A percentile compares a stretch with the other conserved stretches of the same genome.
Evolutionary conservation across 1,140 invertebrate genomes (phyloP).

Genomic region (Gryllus bimaculatus): DNA sequence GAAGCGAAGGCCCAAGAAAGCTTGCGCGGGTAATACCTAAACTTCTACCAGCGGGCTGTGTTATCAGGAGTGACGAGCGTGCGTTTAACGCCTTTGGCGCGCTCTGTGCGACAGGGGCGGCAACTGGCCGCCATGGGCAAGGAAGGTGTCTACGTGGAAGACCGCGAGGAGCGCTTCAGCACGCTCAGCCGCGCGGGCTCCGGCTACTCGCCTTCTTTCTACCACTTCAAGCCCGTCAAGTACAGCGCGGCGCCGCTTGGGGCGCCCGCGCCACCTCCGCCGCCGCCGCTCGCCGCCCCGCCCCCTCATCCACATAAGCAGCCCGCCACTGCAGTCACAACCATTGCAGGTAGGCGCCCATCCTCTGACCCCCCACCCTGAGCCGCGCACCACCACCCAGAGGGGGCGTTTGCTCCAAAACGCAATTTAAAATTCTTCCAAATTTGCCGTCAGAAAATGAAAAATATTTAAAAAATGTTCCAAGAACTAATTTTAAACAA

Average conservation of each 20-base stretch:
- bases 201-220: constrained; percentile 80
- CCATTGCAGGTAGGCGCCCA: constrained; percentile 37
- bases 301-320: neutral
- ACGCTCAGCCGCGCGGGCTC: constrained; percentile 65
- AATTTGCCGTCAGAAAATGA: too few species aligned
- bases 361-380: too few species aligned
- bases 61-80: too few species aligned
- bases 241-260: constrained; percentile 31
- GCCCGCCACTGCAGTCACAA: constrained; percentile 37
- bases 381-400: too few species aligned
- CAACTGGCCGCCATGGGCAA: constrained; percentile 81
- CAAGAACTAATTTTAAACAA: too few species aligned
- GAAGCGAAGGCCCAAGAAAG: too few species aligned
- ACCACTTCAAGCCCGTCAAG: constrained; percentile 79
- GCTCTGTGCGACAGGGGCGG: constrained; percentile 42
- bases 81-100: too few species aligned
- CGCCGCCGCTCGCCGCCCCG: neutral
- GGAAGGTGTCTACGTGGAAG: constrained; percentile 66
- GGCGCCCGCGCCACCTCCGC: neutral
- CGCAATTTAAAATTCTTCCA: too few species aligned
- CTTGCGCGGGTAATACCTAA: too few species aligned
- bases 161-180: constrained; percentile 64
- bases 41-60: too few species aligned
- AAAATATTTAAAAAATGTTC: too few species aligned
- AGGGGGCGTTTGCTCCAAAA: too few species aligned